These are phyloP conservation scores for Limanda limanda DNA, from an alignment of 2,113 vertebrate genomes.

Conservation along the genomic window DNA sequence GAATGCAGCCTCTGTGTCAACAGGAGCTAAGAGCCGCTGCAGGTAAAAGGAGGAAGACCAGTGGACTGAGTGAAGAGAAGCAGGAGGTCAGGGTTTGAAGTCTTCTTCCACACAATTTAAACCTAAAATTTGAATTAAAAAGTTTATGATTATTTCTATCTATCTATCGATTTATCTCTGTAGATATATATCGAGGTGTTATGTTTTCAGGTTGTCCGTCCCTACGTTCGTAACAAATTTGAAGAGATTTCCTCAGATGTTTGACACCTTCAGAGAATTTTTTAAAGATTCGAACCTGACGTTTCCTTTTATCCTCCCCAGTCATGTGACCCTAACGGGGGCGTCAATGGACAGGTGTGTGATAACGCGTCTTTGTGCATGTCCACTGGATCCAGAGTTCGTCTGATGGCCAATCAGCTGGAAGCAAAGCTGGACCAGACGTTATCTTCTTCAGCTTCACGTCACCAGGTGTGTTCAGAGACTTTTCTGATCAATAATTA, in stretches of 20 bases:
- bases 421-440: slow-evolving; percentile 92
- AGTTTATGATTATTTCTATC: no score
- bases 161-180: no score
- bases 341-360: slow-evolving; percentile 69
- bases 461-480: slow-evolving; percentile 39
- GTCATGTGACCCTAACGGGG: slow-evolving; percentile 80
- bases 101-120: no score
- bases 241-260: not conserved
- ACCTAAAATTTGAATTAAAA: no score
- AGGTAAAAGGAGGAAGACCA: slow-evolving; percentile 89
- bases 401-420: slow-evolving; percentile 91
- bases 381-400: slow-evolving; percentile 90
- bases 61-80: slow-evolving; percentile 78
- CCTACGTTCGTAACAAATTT: no score
- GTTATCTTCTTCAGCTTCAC: slow-evolving; percentile 37
- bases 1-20: not conserved
- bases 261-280: no score
- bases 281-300: not conserved
- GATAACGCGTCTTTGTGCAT: slow-evolving; percentile 73
- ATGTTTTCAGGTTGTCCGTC: no score
- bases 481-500: not conserved
- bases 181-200: no score
- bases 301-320: slow-evolving; percentile 47
- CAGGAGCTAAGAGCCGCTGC: slow-evolving; percentile 88
- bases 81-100: slow-evolving; percentile 72